phyloP scores from a whole-genome alignment of 2,797 vertebrate genomes.

The Sandelia bainsii region DNA sequence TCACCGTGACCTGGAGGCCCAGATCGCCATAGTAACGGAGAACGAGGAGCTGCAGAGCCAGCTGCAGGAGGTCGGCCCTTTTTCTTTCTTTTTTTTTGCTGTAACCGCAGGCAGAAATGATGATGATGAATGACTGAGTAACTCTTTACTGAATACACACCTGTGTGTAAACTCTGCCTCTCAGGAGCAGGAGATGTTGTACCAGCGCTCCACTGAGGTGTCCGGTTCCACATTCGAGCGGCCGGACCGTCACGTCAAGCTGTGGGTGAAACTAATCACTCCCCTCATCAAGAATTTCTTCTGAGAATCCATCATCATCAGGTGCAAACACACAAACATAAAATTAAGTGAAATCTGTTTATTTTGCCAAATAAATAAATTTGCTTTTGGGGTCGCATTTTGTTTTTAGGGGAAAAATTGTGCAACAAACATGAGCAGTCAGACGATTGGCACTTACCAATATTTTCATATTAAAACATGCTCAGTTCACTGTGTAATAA shows the following conservation, averaged over 20 bases:
- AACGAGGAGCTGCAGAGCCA: conserved; percentile 91
- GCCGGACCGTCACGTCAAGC: conserved; percentile 90
- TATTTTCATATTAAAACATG: neutral
- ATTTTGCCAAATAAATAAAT: no score
- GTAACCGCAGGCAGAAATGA: conserved; percentile 3
- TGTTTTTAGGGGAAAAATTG: no score
- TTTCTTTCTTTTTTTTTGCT: neutral
- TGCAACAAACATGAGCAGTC: neutral
- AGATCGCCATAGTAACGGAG: conserved; percentile 95
- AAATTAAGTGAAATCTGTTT: neutral
- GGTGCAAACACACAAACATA: conserved; percentile 34
- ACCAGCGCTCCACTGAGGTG: conserved; percentile 87
- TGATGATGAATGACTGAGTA: conserved; percentile 34
- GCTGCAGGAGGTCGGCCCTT: conserved; percentile 89
- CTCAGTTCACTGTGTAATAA: no score
- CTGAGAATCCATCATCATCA: conserved; percentile 73
- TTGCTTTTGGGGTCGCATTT: no score
- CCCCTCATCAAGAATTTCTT: conserved; percentile 99
- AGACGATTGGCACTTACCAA: neutral
- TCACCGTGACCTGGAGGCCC: conserved; percentile 96
- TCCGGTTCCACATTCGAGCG: conserved; percentile 91
- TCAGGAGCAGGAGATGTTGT: conserved; percentile 94
- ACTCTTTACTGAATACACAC: conserved; percentile 30
- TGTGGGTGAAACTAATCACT: conserved; percentile 97
- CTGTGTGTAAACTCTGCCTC: conserved; percentile 33